phyloP scores from a whole-genome alignment of 2,888 invertebrate genomes.

The Sipha maydis region DNA sequence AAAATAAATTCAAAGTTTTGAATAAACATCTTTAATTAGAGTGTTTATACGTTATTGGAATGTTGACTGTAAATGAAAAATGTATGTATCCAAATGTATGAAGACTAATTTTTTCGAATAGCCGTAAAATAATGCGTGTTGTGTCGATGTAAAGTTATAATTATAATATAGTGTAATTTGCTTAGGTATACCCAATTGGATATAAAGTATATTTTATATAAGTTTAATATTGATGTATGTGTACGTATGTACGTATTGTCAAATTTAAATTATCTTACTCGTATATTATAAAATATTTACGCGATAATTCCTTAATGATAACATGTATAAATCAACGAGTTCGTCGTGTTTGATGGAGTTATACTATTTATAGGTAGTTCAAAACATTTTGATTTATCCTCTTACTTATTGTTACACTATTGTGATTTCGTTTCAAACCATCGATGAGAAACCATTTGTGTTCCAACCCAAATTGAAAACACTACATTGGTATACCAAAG shows the following conservation, averaged over 20 bases:
- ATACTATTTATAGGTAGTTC: not conserved
- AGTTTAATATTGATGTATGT: too few relatives aligned
- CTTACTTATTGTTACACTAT: not conserved
- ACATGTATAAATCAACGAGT: not conserved
- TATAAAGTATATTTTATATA: too few relatives aligned
- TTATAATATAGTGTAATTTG: not conserved
- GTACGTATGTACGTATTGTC: too few relatives aligned
- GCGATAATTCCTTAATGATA: not conserved
- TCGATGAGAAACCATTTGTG: slow-evolving; percentile 25
- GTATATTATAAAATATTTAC: not conserved
- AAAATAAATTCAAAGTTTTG: slow-evolving; percentile 51
- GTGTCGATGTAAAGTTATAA: not conserved
- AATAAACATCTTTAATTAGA: not conserved
- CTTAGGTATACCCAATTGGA: too few relatives aligned
- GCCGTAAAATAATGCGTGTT: not conserved
- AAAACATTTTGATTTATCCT: not conserved
- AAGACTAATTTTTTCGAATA: not conserved
- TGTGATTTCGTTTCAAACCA: not conserved
- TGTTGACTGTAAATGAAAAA: slow-evolving; percentile 42
- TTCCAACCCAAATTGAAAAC: slow-evolving; percentile 30
- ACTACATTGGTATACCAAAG: not conserved
- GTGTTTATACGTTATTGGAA: slow-evolving; percentile 20
- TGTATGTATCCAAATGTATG: slow-evolving; percentile 17
- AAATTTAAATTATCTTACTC: too few relatives aligned
- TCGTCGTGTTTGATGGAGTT: not conserved